phyloP scores from a whole-genome alignment of 2,113 vertebrate genomes.

The Pleuronectes platessa region DNA sequence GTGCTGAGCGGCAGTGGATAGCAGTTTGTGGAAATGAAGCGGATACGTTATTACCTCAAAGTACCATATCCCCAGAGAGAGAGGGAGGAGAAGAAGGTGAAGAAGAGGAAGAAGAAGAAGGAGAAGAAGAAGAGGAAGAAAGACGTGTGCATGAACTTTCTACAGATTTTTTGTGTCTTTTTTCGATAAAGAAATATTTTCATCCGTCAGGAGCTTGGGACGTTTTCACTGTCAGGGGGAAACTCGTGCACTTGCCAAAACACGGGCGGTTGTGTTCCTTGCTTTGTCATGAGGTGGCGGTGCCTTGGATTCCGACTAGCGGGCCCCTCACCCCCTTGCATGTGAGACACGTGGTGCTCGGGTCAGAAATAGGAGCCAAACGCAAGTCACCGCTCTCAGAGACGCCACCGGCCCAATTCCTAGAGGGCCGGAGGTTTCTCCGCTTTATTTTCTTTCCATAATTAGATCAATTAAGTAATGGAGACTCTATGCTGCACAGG shows the following conservation, averaged over 20 bases:
- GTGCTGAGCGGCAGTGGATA: constrained; percentile 74
- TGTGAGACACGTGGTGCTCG: constrained; percentile 70
- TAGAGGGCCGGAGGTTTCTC: constrained; percentile 69
- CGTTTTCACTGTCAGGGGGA: constrained; percentile 61
- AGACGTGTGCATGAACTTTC: constrained; percentile 71
- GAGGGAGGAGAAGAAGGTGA: constrained; percentile 25
- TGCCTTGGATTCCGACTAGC: constrained; percentile 77
- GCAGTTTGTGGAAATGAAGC: constrained; percentile 65
- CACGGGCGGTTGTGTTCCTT: constrained; percentile 56
- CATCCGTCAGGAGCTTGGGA: constrained; percentile 34
- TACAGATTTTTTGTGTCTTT: constrained; percentile 55
- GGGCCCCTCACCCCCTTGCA: constrained; percentile 56
- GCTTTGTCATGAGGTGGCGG: constrained; percentile 73
- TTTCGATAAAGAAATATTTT: constrained; percentile 14
- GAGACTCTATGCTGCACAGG: constrained; percentile 65
- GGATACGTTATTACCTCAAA: constrained; percentile 85
- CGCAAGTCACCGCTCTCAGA: constrained; percentile 61
- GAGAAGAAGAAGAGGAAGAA: constrained; percentile 36
- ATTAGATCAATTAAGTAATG: constrained; percentile 70
- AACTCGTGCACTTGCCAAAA: constrained; percentile 61
- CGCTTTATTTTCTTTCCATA: constrained; percentile 70
- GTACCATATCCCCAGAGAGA: constrained; percentile 61
- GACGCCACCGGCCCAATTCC: constrained; percentile 67
- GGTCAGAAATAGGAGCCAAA: constrained; percentile 78
- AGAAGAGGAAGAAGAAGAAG: constrained; percentile 38